phyloP scores from a whole-genome alignment of 2,888 invertebrate species.

The Sturmia bella region DNA sequence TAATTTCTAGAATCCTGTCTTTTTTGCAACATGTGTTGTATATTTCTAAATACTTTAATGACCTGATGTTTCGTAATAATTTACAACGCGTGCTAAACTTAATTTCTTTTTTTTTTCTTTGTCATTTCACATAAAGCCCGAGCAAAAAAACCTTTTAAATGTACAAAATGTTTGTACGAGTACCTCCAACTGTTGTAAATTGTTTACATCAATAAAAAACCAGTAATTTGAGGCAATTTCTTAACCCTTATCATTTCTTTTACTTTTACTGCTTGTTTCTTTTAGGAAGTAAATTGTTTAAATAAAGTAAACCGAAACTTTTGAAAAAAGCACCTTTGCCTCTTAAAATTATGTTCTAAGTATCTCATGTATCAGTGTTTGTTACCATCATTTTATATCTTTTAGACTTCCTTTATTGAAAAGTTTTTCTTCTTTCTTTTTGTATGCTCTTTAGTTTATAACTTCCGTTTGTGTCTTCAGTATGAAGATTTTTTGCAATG shows the following conservation, averaged over 20 bases:
- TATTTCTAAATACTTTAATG: conserved; percentile 30
- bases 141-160: conserved; percentile 1
- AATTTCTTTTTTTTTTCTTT: conserved; percentile 29
- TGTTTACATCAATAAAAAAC: conserved; percentile 6
- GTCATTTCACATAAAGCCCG: conserved; percentile 23
- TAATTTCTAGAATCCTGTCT: background rate
- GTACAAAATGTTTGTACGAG: background rate
- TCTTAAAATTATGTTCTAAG: conserved; percentile 1
- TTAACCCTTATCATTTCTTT: conserved; percentile 49
- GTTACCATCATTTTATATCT: conserved; percentile 41
- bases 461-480: conserved; percentile 47
- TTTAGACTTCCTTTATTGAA: conserved; percentile 52
- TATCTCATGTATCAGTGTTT: conserved; percentile 42
- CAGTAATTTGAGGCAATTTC: conserved; percentile 59
- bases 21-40: conserved; percentile 46
- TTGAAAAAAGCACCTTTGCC: conserved; percentile 50
- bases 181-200: conserved; percentile 56
- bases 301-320: conserved; percentile 35
- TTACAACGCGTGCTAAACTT: conserved; percentile 53
- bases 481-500: conserved; percentile 29
- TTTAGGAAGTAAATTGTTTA: conserved; percentile 48
- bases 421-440: conserved; percentile 1
- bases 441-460: conserved; percentile 22
- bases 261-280: background rate
- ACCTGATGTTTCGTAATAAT: conserved; percentile 39